Percentiles rank a stretch among this genome's conserved stretches.
Evolutionary conservation across 2,113 vertebrate species (phyloP).

Genomic region (Oreochromis spilurus): DNA sequence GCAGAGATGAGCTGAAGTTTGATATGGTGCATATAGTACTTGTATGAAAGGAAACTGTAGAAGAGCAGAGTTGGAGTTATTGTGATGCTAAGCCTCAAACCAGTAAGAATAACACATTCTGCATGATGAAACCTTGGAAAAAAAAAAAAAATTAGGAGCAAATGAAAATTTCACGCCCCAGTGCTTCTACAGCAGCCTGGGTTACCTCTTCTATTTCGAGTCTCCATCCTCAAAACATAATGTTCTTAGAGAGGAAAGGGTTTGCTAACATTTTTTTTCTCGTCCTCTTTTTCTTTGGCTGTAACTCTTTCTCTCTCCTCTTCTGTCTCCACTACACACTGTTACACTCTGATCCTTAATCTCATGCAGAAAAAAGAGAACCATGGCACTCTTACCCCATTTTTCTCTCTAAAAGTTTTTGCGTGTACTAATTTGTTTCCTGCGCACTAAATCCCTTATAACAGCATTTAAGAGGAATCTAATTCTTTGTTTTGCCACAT

Average conservation of each 20-base stretch:
- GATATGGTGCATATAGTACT: not conserved
- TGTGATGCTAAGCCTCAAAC: slow-evolving; percentile 20
- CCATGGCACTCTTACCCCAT: not conserved
- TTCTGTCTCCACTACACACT: not conserved
- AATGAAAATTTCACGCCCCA: slow-evolving; percentile 52
- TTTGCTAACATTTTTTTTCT: not conserved
- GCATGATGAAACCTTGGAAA: slow-evolving; percentile 24
- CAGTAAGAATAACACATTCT: slow-evolving; percentile 31
- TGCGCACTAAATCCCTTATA: not conserved
- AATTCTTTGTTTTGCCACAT: not conserved
- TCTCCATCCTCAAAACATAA: slow-evolving; percentile 18
- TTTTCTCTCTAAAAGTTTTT: not conserved
- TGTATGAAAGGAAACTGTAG: not conserved
- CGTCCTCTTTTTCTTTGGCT: not conserved
- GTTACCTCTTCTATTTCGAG: slow-evolving; percentile 5
- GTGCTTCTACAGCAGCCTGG: not conserved
- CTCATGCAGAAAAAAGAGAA: not conserved
- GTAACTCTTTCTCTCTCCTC: not conserved
- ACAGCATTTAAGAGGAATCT: not conserved
- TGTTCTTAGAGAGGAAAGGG: slow-evolving; percentile 21
- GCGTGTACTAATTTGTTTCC: not conserved
- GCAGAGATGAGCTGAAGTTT: not conserved
- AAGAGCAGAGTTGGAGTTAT: not conserved
- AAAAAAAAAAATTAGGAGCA: slow-evolving; percentile 19
- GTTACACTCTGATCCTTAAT: not conserved